Base-by-base conservation (phyloP, 1,140 invertebrate genomes). In the Drosophila sulfurigaster region DNA sequence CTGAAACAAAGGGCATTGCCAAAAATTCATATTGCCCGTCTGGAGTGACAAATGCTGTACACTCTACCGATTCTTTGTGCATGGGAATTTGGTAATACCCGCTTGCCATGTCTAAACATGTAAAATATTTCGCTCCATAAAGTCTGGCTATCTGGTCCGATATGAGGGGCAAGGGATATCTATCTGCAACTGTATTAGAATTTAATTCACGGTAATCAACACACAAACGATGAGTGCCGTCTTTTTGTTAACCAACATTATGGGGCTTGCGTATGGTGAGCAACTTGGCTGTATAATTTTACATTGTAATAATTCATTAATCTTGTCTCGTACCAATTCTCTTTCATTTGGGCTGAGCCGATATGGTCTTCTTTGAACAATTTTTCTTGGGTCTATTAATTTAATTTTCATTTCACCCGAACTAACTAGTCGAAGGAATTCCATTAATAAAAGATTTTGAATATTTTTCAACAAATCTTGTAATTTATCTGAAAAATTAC, bases 331-430 rank as follows among this genome's bases (percentile, higher is more conserved):
- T 8, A 59, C 64, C 13, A 46, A 70, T 63, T 62, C 38, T 51
- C 43, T 71, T 16, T 56, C 65, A 48, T 67, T 58, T 58, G 54
- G 52, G 28, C 60, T 52, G 38, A 75, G 51, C 16, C 65, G 48
- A 38, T 68, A 74, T 74, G 71, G 71, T 68, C 49, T 56, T 57
- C 43, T 68, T 62, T 74, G 48, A 56, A 62, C 41, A 74, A 62
- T 75, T 69, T 49, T 69, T 56, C 45, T 45, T 51, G 20, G 56
- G 30, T 60, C 56, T 49, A 30, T 8, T 59, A 59, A 30, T 51
- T 60, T 68, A 74, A 59, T 74, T 74, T 73, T 59, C 38, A 77
- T 63, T 73, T 77, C 28, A 43, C 63, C 75, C n/a, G 51, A 58
- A 49, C 51, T 70, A 58, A 60, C n/a, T 46, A 58, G 35, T 28